Evolutionary conservation across 2,113 vertebrate genomes (phyloP), one percentile per base, ranked within the genome.

Genomic region (Geothlypis trichas): DNA sequence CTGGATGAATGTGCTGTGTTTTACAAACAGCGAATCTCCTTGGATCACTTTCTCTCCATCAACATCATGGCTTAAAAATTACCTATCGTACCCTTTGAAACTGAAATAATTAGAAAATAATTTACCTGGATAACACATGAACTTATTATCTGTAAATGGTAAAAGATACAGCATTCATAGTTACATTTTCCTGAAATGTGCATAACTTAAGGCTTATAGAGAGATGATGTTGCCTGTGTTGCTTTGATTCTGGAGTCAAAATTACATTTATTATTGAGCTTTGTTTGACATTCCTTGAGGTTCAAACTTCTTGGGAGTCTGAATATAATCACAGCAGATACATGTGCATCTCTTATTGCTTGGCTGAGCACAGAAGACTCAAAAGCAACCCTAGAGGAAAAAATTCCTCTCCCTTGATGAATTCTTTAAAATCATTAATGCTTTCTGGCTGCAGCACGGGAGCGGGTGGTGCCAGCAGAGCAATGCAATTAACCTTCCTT

Each of bases 401-500:
- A 94, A 96, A 75, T 89, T 85, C 33, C 14, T 28, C 65, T 90
- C 66, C 68, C 88, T 81, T 82, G 46, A 86, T 94, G 85, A 61
- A 41, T 90, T 84, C 77, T 96, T 95, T 92, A 95, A 95, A 96
- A 96, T 95, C 87, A 73, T 96, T 91, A 96, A 91, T 93, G 73
- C 57, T 95, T 69, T 72, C 68, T 84, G 62, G 47, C 82, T 97
- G 85, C 59, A 76, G 42, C 63, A 65, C n/a, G 9, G 63, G 87
- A 77, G 57, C 28, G 19, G 81, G 59, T 84, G 57, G 13, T 92
- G 82, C 78, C 93, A 95, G 67, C 73, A 92, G 87, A 97, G 75
- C 87, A 92, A 74, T 84, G 81, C 93, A 95, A 96, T 98, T 97
- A 97, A 97, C 93, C 82, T 96, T 96, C 94, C 77, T 89, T 97